phyloP scores from a whole-genome alignment of 2,888 invertebrate species.

The Tipula lateralis region DNA sequence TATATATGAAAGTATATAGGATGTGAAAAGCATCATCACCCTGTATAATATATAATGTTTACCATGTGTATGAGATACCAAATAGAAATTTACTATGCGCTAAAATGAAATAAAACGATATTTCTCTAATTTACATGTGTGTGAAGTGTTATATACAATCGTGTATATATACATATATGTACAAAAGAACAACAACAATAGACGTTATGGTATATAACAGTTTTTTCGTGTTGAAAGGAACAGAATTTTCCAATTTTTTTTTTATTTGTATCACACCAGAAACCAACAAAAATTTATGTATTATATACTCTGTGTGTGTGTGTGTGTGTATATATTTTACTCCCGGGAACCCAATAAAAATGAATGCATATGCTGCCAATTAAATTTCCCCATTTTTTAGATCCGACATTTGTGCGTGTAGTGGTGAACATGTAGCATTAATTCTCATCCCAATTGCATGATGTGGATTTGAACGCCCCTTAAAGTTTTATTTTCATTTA shows the following conservation, averaged over 20 bases:
- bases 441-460: not conserved
- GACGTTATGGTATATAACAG: conserved; percentile 26
- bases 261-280: conserved; percentile 25
- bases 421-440: not conserved
- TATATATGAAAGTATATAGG: not conserved
- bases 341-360: conserved; percentile 34
- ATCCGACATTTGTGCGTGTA: not conserved
- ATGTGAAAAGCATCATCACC: not conserved
- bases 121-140: conserved; percentile 13
- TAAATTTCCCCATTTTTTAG: conserved; percentile 31
- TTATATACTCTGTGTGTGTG: not conserved
- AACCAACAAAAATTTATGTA: conserved; percentile 25
- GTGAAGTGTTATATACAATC: conserved; percentile 27
- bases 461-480: conserved; percentile 4
- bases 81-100: not conserved
- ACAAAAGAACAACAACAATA: not conserved
- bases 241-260: conserved; percentile 6
- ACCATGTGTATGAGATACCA: not conserved
- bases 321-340: conserved; percentile 20
- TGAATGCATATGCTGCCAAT: conserved; percentile 35
- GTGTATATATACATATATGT: too few species aligned
- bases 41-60: not conserved
- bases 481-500: not conserved
- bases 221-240: conserved; percentile 33
- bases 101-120: not conserved